Percentiles rank a stretch among this genome's conserved stretches.
phyloP scores from a whole-genome alignment of 2,113 vertebrate species.

The Pelmatolapia mariae region DNA sequence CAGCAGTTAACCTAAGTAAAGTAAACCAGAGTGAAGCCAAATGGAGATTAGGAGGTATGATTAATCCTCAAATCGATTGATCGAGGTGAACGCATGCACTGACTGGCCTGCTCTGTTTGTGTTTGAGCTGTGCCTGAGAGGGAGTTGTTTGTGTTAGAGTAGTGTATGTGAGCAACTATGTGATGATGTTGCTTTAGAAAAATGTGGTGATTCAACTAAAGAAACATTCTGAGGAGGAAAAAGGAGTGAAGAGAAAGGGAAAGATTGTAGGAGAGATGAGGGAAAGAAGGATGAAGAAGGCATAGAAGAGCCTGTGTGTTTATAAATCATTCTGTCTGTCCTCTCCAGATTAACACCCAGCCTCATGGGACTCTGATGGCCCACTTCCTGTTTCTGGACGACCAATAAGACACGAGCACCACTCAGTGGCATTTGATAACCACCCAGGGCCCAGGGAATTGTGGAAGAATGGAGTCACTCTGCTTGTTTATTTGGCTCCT shows the following conservation, averaged over 20 bases:
- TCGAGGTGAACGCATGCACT: not conserved
- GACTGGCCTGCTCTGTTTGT: not conserved
- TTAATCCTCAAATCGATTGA: not conserved
- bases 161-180: not conserved
- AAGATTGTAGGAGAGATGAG: not conserved
- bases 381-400: slow-evolving; percentile 41
- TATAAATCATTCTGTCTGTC: slow-evolving; percentile 20
- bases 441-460: slow-evolving; percentile 5
- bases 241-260: not conserved
- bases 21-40: not conserved
- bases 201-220: slow-evolving; percentile 38
- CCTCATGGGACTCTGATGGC: slow-evolving; percentile 46
- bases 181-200: slow-evolving; percentile 13
- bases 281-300: not conserved
- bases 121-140: not conserved
- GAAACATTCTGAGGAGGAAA: not conserved
- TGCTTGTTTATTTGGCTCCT: not conserved
- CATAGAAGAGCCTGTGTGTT: slow-evolving; percentile 1
- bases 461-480: slow-evolving; percentile 1
- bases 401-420: slow-evolving; percentile 18
- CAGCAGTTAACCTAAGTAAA: not conserved
- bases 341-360: slow-evolving; percentile 43
- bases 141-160: not conserved
- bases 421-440: slow-evolving; percentile 36
- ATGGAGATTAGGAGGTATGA: not conserved